Conservation (phyloP, 2,888 invertebrate genomes). For the Lycia hirtaria region DNA sequence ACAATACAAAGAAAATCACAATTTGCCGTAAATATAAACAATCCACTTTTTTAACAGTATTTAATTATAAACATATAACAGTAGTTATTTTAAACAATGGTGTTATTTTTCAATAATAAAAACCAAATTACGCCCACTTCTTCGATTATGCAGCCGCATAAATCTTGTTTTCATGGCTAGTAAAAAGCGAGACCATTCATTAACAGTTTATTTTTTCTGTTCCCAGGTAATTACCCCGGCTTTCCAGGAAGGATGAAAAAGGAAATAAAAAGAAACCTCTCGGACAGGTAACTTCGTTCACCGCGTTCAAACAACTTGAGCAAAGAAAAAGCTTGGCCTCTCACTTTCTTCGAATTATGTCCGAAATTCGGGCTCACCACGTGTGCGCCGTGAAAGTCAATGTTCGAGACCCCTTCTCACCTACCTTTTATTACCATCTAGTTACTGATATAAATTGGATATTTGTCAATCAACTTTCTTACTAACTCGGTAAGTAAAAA, state of each 20-base stretch:
- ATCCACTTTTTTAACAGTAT: too few relatives aligned
- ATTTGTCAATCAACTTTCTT: constrained; percentile 63
- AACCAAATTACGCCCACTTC: constrained; percentile 3
- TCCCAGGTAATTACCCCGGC: constrained; percentile 55
- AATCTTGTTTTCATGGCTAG: constrained; percentile 23
- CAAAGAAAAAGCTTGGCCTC: constrained; percentile 77
- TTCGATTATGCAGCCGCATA: constrained; percentile 8
- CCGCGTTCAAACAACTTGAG: constrained; percentile 63
- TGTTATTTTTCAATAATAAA: neutral
- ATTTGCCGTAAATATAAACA: too few relatives aligned
- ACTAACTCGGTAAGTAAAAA: constrained; percentile 39
- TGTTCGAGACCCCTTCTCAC: constrained; percentile 60
- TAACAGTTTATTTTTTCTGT: constrained; percentile 47
- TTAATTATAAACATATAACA: too few relatives aligned
- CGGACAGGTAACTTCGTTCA: constrained; percentile 36
- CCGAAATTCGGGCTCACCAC: constrained; percentile 64
- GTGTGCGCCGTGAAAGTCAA: constrained; percentile 71
- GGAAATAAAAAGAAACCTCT: constrained; percentile 30
- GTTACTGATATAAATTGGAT: constrained; percentile 58
- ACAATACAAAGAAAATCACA: too few relatives aligned
- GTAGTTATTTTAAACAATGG: too few relatives aligned
- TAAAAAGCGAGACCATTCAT: constrained; percentile 35
- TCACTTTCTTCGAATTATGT: constrained; percentile 76
- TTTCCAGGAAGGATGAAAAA: constrained; percentile 33
- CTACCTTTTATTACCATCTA: constrained; percentile 56